Evolutionary conservation across 2,888 invertebrate genomes (phyloP), one percentile per base, ranked within the genome.

Genomic region (Ochropacha duplaris): DNA sequence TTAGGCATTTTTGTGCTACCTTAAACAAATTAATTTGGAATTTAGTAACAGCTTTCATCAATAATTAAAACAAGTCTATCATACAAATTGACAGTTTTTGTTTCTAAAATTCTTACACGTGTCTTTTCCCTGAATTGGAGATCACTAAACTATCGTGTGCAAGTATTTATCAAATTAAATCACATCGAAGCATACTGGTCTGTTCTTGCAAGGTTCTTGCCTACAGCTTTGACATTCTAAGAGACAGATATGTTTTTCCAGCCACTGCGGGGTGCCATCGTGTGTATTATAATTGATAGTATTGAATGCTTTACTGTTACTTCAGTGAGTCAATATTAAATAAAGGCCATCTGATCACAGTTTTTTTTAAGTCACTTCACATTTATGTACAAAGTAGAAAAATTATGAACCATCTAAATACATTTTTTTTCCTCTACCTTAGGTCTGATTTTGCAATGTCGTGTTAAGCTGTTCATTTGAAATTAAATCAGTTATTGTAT

Each of bases 251-350:
- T 64, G 59, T 75, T 83, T 83, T 84, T 84, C 78, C 34, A 51
- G 31, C 58, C 69, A n/a, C 82, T 54, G 64, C 79, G 68, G 84
- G 84, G 84, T 71, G 81, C 74, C 78, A 61, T 54, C 66, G 68
- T 65, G 71, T 62, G 67, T 64, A n/a, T 72, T 72, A 68, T 79
- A 77, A 82, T 79, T 74, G 70, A 66, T 63, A 69, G 66, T 67
- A 80, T 84, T 84, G 81, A 84, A 84, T 85, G 83, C 81, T 75
- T 80, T 69, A 83, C 79, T 19, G 19, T 19, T 4, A 19, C 39
- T 19, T 44, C 19, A 44, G 39, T 2, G 36, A 31, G n/a, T n/a
- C n/a, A n/a, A n/a, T n/a, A n/a, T n/a, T n/a, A n/a, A n/a, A n/a
- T n/a, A n/a, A n/a, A n/a, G n/a, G n/a, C n/a, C n/a, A n/a, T n/a